Evolutionary conservation across 2,888 invertebrate genomes (phyloP).

Genomic region (Rhodophaea formosa): DNA sequence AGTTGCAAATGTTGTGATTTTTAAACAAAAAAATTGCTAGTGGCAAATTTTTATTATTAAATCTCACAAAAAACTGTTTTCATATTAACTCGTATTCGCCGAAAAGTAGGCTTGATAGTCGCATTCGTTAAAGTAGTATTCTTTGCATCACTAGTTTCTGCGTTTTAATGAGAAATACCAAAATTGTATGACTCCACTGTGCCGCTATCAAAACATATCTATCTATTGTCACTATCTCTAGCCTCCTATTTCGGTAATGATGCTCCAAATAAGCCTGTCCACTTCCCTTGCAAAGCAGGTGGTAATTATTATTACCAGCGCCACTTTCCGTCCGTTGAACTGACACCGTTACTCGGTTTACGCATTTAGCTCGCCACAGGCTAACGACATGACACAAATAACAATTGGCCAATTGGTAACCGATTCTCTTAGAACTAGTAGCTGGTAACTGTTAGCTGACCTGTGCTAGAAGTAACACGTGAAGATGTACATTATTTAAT

Average conservation of each 20-base stretch:
- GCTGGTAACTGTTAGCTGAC: slow-evolving; percentile 38
- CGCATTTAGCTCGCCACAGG: slow-evolving; percentile 68
- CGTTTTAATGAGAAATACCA: too few species aligned
- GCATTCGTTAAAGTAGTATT: too few species aligned
- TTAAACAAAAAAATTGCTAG: too few species aligned
- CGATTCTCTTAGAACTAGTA: slow-evolving; percentile 43
- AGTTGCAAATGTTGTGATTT: too few species aligned
- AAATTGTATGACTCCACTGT: too few species aligned
- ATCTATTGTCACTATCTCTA: neutral
- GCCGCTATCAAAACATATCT: too few species aligned
- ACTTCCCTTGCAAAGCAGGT: slow-evolving; percentile 67
- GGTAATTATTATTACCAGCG: slow-evolving; percentile 70
- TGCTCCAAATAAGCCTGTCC: slow-evolving; percentile 47
- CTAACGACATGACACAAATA: slow-evolving; percentile 73
- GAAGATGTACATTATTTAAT: slow-evolving; percentile 1
- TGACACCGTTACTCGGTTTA: slow-evolving; percentile 72
- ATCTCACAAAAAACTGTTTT: neutral
- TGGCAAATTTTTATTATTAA: neutral
- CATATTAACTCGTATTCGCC: too few species aligned
- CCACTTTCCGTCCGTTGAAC: slow-evolving; percentile 76
- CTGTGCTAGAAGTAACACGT: slow-evolving; percentile 21
- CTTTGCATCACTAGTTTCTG: too few species aligned
- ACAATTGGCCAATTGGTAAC: slow-evolving; percentile 63
- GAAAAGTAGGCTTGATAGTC: too few species aligned
- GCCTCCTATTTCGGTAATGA: slow-evolving; percentile 30